phyloP scores from a whole-genome alignment of 1,140 invertebrate species.

The Euwallacea fornicatus region DNA sequence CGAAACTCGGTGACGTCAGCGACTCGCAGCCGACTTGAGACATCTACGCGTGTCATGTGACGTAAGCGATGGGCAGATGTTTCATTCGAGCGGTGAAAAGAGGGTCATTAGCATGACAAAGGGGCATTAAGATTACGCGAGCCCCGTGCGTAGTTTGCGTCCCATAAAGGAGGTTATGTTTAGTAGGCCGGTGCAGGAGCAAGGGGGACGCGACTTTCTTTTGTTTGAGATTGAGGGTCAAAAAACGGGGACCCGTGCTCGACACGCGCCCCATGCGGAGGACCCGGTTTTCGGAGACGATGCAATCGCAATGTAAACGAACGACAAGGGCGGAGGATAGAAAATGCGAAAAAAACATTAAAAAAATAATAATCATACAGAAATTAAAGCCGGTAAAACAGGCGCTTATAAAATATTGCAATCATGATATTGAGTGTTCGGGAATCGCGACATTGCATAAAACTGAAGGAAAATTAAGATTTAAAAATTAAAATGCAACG shows the following conservation, averaged over 20 bases:
- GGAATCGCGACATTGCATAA: no score
- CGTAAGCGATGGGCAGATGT: constrained; percentile 49
- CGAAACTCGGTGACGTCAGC: constrained; percentile 43
- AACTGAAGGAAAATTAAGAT: neutral
- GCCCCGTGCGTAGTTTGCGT: constrained; percentile 41
- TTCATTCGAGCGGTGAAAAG: constrained; percentile 16
- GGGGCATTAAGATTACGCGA: constrained; percentile 50
- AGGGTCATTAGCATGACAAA: constrained; percentile 49
- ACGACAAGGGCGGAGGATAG: constrained; percentile 9
- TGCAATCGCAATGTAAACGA: constrained; percentile 29
- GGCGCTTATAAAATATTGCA: neutral
- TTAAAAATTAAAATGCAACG: neutral
- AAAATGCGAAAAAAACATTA: neutral
- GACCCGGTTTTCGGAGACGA: constrained; percentile 3
- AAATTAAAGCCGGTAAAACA: neutral
- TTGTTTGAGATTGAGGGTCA: constrained; percentile 50
- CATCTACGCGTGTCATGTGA: constrained; percentile 33
- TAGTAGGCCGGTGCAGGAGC: constrained; percentile 39
- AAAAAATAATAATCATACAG: no score
- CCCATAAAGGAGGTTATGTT: constrained; percentile 27
- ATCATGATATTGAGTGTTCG: no score
- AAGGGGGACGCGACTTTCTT: constrained; percentile 44
- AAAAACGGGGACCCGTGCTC: constrained; percentile 51
- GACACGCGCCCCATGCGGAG: constrained; percentile 43
- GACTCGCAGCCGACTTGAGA: constrained; percentile 33